Evolutionary conservation across 1,140 invertebrate genomes (phyloP), one percentile per base, ranked within the genome.

Genomic region (Tetranychus urticae): DNA sequence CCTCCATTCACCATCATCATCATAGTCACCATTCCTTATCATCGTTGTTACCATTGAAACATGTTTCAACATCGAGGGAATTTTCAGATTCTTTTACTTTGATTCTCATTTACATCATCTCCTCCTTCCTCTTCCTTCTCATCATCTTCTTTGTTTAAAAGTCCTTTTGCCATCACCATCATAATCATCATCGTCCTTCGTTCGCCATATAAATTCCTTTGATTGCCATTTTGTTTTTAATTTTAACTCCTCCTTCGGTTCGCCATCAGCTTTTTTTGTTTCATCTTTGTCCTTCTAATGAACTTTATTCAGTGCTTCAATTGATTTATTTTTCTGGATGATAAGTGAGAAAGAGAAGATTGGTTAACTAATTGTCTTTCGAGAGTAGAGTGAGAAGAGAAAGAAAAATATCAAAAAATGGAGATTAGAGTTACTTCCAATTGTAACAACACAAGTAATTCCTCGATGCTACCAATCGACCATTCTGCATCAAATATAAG

Each of bases 381-480:
- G 50, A n/a, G 23, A 52, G n/a, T 33, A 52, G 31, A 52, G n/a
- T 31, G 8, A 23, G 7, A n/a, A 31, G 5, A 33, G 5, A 31
- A 8, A n/a, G 5, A n/a, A n/a, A n/a, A 3, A 23, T 23, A 23
- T 23, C 23, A 23, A 52, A 31, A 33, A n/a, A 52, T 31, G 50
- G 31, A 12, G 7, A 52, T 52, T 33, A 8, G n/a, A 52, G 31
- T 33, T 33, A 52, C 31, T n/a, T n/a, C n/a, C 12, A n/a, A 23
- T 52, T 52, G 50, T 31, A 52, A 31, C 50, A 52, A 7, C 23
- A 33, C 10, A 14, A 56, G 14, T 56, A 14, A n/a, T 6, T 56
- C 55, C 63, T 66, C 55, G 57, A 59, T 56, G 65, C 64, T 54
- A 57, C 34, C 56, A 35, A 64, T 56, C 45, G 14, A 14, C 36